These are phyloP conservation scores for Plectropomus leopardus DNA, from an alignment of 2,113 vertebrate species.

Conservation along the genomic window DNA sequence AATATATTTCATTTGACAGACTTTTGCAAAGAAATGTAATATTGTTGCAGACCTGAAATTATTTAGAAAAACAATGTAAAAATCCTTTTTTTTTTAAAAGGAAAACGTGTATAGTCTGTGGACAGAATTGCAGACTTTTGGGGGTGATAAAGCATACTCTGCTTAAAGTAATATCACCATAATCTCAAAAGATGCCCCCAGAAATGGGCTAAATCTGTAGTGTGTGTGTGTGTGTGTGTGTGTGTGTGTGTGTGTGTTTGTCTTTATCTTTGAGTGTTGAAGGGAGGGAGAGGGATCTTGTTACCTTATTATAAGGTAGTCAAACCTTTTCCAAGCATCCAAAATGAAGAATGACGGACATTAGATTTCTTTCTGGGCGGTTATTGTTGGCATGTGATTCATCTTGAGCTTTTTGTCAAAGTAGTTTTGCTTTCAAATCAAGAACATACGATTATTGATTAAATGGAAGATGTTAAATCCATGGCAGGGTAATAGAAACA, in stretches of 20 bases:
- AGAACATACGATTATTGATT: neutral
- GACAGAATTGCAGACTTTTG: neutral
- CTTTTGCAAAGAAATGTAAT: slow-evolving; percentile 26
- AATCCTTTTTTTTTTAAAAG: neutral
- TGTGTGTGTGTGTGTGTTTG: neutral
- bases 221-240: neutral
- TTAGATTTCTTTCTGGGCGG: neutral
- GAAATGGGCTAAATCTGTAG: slow-evolving; percentile 2
- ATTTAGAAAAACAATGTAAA: slow-evolving; percentile 20
- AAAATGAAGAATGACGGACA: slow-evolving; percentile 1
- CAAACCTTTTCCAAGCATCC: neutral
- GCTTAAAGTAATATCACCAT: slow-evolving; percentile 9
- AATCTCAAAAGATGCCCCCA: neutral
- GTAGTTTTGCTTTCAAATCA: slow-evolving; percentile 3
- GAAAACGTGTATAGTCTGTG: neutral
- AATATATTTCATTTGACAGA: slow-evolving; percentile 72
- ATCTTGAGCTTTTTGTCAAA: neutral
- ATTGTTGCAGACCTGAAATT: slow-evolving; percentile 22
- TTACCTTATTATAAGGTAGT: neutral
- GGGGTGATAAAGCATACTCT: neutral
- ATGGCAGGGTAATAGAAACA: neutral
- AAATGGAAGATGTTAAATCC: slow-evolving; percentile 1
- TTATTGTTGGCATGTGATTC: neutral
- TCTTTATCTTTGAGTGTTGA: neutral
- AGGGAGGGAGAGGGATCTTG: neutral